Evolutionary conservation across 2,888 invertebrate species (phyloP), one percentile per base, ranked within the genome.

Genomic region (Unio pictorum): DNA sequence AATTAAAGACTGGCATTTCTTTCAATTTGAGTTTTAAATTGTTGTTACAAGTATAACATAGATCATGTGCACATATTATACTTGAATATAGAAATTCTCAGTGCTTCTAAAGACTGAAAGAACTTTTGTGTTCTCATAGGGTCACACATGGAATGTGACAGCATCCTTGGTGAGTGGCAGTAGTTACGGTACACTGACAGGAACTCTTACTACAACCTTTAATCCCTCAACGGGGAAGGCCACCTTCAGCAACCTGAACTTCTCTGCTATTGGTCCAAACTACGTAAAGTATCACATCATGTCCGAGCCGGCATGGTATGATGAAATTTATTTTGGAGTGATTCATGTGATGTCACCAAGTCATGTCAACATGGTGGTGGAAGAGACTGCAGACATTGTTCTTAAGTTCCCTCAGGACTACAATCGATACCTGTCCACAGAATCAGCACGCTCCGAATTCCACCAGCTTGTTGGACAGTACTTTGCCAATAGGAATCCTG

Each of bases 131-230:
- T 45, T 11, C 18, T 65, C 59, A 45, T 28, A 82, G 82, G 77
- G 74, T 45, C 77, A 82, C 64, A 77, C 73, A 1, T 82, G 82
- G 82, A 72, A 60, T 17, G 73, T 68, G 7, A 67, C 66, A 20
- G 73, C 74, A 57, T 67, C 67, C 54, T 61, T 73, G 4, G 68
- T 45, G 45, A 45, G 45, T 45, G 3, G 11, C 11, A 45, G 45
- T 45, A 45, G 45, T 45, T 45, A 66, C 20, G 79, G 76, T 8
- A 55, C 68, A 26, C 55, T 83, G 23, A 58, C 45, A 17, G 78
- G 80, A 3, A 68, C 67, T 5, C 55, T 61, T 2, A 57, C 54
- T 15, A 69, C 61, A 6, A 54, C 70, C 4, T 72, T 81, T 59
- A 72, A 81, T 67, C 57, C 71, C 1, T 45, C 59, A 6, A 72